phyloP scores from a whole-genome alignment of 2,113 vertebrate species.

The Paedocypris sp. region DNA sequence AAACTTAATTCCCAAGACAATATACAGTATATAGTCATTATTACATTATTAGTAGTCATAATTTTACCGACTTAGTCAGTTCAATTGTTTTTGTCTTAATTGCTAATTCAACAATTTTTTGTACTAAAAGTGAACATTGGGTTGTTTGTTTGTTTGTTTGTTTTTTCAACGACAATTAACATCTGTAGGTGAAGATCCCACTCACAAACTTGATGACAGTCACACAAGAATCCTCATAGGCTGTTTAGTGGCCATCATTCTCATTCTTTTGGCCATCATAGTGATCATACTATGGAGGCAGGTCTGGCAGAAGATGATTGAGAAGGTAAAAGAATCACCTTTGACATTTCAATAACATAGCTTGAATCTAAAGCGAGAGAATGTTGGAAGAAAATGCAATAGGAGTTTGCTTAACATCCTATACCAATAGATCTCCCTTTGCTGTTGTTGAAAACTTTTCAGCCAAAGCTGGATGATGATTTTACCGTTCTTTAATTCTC shows the following conservation, averaged over 20 bases:
- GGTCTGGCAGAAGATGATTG: slow-evolving; percentile 97
- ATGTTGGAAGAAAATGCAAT: not conserved
- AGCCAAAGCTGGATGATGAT: slow-evolving; percentile 85
- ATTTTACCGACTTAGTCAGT: no score
- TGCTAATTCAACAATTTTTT: no score
- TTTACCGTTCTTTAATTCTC: slow-evolving; percentile 88
- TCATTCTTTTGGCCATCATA: slow-evolving; percentile 84
- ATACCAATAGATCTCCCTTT: not conserved
- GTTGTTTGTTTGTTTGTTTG: no score
- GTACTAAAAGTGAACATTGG: no score
- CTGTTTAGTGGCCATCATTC: slow-evolving; percentile 91
- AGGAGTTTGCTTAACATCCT: not conserved
- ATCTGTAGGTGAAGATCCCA: slow-evolving; percentile 66
- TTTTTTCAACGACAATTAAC: not conserved
- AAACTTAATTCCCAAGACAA: no score
- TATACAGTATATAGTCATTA: no score
- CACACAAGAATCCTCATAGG: slow-evolving; percentile 88
- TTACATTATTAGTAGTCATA: no score
- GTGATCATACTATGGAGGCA: slow-evolving; percentile 95
- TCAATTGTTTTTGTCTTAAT: no score
- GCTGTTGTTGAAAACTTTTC: slow-evolving; percentile 68
- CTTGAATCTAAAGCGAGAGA: not conserved
- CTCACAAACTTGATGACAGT: slow-evolving; percentile 89
- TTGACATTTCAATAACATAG: not conserved
- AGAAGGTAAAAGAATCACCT: slow-evolving; percentile 67